Percentiles rank a stretch among this genome's conserved stretches.
Conservation (phyloP, 2,113 vertebrate species). For the Axis porcinus region DNA sequence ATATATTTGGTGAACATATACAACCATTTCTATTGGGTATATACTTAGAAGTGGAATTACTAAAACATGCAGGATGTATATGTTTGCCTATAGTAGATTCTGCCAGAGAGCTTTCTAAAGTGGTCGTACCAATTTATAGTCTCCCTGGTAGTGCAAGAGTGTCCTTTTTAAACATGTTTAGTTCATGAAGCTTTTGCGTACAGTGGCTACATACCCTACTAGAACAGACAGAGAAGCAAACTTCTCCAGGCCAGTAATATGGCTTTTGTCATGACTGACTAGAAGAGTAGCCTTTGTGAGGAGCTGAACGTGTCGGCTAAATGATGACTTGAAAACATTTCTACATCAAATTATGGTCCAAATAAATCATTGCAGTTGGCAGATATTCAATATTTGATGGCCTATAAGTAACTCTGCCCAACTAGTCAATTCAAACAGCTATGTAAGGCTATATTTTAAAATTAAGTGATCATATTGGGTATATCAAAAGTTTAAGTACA, state of each 20-base stretch:
- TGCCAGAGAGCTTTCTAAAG: neutral
- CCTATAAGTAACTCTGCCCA: neutral
- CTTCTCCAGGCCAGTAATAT: neutral
- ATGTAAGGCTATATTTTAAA: neutral
- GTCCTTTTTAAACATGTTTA: neutral
- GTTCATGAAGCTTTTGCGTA: neutral
- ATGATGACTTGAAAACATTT: neutral
- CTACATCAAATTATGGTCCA: neutral
- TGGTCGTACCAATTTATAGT: neutral
- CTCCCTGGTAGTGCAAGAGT: neutral
- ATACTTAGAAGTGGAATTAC: neutral
- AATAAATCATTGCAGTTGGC: neutral
- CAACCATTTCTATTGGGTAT: neutral
- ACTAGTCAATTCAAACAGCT: neutral
- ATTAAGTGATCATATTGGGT: neutral
- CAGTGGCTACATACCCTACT: neutral
- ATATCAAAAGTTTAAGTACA: neutral
- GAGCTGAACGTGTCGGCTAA: neutral
- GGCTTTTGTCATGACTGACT: neutral
- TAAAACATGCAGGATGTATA: neutral
- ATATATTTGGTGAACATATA: neutral
- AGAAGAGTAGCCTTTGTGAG: neutral
- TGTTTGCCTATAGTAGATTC: neutral
- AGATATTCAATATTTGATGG: neutral
- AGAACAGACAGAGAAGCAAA: neutral